Base-by-base conservation (phyloP, 2,888 invertebrate species). In the Phyllotreta striolata region DNA sequence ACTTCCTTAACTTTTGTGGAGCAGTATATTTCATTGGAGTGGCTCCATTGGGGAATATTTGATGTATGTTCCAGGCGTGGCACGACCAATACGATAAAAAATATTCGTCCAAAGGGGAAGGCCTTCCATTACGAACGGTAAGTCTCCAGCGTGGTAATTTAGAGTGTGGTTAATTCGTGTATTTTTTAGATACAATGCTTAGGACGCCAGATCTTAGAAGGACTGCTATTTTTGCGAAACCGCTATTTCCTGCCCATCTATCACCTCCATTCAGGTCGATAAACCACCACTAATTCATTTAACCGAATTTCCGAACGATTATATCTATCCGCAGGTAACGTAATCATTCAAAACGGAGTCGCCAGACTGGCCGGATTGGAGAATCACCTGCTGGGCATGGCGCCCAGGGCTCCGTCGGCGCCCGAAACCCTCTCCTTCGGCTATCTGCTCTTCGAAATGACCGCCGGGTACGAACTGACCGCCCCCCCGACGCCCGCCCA, bases 361-460 rank as follows among this genome's bases (percentile, higher is more conserved):
- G 96, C 96, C 54, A 87, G 95, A 78, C 85, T 96, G 75, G 91
- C 94, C 46, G 95, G 93, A 0, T 83, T 95, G 68, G 96, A 96
- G 82, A 96, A 95, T 81, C 89, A 91, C 0, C 83, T 96, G 58
- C 84, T 95, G 47, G 93, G 94, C 1, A 88, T 91, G 54, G 82
- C 86, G 12, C 89, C 92, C 1, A 82, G 84, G 34, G 51, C 83
- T 78, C 77, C 84, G 8, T 82, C 82, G 12, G 83, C 84, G 7
- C 85, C 89, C 62, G 90, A 91, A 78, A 86, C 87, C 10, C 83
- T 90, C 68, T 89, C 89, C 74, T 90, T 95, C 73, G 95, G 94
- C 37, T 91, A 92, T 79, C 87, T 96, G 76, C 84, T 96, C 62
- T 95, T 92, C 80, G 96, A 96, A 83, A 96, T 96, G 95, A 90